Evolutionary conservation across 2,113 vertebrate genomes (phyloP).

Genomic region (Platysteira castanea): DNA sequence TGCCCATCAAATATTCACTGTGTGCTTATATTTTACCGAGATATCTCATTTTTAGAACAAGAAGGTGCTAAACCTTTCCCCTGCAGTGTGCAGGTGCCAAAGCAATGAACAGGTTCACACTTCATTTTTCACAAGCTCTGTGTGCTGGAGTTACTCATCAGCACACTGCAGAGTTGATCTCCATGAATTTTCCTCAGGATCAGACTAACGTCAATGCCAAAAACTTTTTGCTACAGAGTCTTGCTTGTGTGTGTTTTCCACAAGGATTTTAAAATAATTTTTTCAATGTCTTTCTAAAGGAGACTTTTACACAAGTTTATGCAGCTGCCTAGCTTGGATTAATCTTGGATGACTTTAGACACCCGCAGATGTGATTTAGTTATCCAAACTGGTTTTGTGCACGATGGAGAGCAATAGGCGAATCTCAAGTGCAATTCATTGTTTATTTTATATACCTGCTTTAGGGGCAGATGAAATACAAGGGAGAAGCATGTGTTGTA

Average conservation of each 20-base stretch:
- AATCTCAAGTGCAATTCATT: not conserved
- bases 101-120: constrained; percentile 6
- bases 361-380: not conserved
- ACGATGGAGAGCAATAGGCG: not conserved
- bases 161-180: not conserved
- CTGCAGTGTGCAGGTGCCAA: not conserved
- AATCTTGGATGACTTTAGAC: not conserved
- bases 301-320: not conserved
- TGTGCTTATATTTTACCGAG: not conserved
- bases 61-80: constrained; percentile 26
- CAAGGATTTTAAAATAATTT: not conserved
- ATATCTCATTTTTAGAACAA: constrained; percentile 24
- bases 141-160: not conserved
- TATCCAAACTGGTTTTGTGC: not conserved
- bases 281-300: not conserved
- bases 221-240: not conserved
- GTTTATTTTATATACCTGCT: not conserved
- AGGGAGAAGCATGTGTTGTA: not conserved
- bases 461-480: not conserved
- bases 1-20: constrained; percentile 52
- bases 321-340: not conserved
- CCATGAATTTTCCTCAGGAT: not conserved
- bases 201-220: not conserved
- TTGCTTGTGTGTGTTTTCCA: not conserved
- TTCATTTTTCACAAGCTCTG: not conserved